These are phyloP conservation scores for Oreochromis tanganicae DNA, from an alignment of 2,113 vertebrate genomes.

Conservation along the genomic window DNA sequence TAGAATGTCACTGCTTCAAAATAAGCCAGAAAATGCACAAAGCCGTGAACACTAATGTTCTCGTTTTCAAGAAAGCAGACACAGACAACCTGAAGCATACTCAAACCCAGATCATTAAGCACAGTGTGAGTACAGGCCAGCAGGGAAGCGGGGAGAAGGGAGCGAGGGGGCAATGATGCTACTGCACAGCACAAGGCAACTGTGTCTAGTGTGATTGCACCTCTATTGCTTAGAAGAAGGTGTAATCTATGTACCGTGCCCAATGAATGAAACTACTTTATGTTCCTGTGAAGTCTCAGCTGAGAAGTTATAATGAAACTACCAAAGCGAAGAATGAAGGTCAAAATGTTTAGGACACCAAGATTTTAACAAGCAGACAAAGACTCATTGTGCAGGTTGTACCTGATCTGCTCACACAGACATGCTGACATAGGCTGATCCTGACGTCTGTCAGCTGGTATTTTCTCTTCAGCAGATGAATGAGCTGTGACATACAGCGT, in stretches of 20 bases:
- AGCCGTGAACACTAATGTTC: not conserved
- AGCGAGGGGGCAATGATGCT: not conserved
- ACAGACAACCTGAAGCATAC: not conserved
- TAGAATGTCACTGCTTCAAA: not conserved
- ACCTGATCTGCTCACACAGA: not conserved
- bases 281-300: not conserved
- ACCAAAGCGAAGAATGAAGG: not conserved
- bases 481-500: not conserved
- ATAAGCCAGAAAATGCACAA: not conserved
- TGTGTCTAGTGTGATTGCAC: not conserved
- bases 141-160: not conserved
- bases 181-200: not conserved
- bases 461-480: not conserved
- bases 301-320: not conserved
- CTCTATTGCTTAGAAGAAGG: not conserved
- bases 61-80: not conserved
- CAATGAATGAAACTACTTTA: not conserved
- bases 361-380: not conserved
- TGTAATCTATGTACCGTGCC: not conserved
- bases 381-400: not conserved
- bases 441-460: not conserved
- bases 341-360: not conserved
- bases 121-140: not conserved
- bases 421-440: not conserved
- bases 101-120: not conserved